Evolutionary conservation across 2,797 vertebrate species (phyloP), one percentile per base, ranked within the genome.

Genomic region (Synaphobranchus kaupii): DNA sequence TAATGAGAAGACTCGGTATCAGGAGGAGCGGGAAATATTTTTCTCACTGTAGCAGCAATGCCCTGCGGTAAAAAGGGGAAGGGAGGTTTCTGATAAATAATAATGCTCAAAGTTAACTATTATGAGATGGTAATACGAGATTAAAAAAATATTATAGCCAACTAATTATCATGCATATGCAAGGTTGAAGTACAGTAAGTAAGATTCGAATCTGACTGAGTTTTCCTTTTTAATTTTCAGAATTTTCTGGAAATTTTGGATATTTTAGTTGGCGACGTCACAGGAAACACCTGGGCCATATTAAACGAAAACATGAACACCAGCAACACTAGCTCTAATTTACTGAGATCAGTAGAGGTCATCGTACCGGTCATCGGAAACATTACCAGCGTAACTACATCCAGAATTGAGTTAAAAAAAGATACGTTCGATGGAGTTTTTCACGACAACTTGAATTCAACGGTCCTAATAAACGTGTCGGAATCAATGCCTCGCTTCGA

Each of bases 321-420:
- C 0, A 82, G 85, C 44, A 96, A 94, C 86, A 91, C 88, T 6
- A 96, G 95, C 96, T 91, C 95, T 48, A 0, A 47, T 47, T 90
- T 99, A 28, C 89, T 99, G 39, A 13, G 83, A 0, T 95, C 96
- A 0, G 87, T 98, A 83, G 97, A 98, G 94, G 92, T 31, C 34
- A 80, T 84, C 91, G 95, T 94, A 85, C 86, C 47, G 0, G 0
- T 0, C 12, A 3, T 66, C 20, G 88, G 56, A 0, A 90, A 91
- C 12, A 81, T 4, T 0, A 58, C 92, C 78, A 0, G 0, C 3
- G 92, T 97, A 7, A 39, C 0, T 0, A 91, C 92, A 31, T 15
- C 63, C 0, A 94, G 89, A 0, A 89, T 97, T 68, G 88, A 94
- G 22, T 93, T 98, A n/a, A 89, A 90, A 50, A 91, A 95, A 89